Evolutionary conservation across 1,140 invertebrate genomes (phyloP), one percentile per base, ranked within the genome.

Genomic region (Paralvinella palmiformis): DNA sequence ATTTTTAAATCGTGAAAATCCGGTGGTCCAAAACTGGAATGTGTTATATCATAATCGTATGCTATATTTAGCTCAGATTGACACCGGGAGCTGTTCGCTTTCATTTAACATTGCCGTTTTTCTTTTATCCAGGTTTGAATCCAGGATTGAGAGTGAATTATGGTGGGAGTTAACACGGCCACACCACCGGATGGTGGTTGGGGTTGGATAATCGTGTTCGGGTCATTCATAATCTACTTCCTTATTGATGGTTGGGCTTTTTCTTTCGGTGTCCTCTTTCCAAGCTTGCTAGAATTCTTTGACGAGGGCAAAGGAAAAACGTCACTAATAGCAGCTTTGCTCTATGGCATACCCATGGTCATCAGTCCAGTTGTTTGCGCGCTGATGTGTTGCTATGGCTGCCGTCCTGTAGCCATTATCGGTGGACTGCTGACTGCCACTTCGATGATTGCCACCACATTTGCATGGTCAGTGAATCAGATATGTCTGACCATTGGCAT

Each of bases 291-390:
- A 37, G 80, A 75, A 15, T 87, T 88, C 74, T 96, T 91, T 75
- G 85, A 85, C 35, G 89, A 90, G 74, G 88, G 89, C 24, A 90
- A 90, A 75, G 91, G 90, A 58, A 91, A 87, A 64, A 89, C 88
- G 2, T 90, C 92, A 10, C 35, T 61, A 24, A 59, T 66, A 13
- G 37, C 24, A 5, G 59, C 64, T 15, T 41, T 66, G 48, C 59
- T 66, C 2, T 66, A 66, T 57, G 64, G 59, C 3, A 20, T 66
- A 31, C 64, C 64, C 3, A 35, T 66, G 36, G 31, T 66, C 22
- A 22, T 66, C 13, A 66, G 94, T 67, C 94, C 94, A 0, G 88
- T 97, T 73, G 92, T 93, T 0, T 93, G 91, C 64, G 90, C 89
- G 1, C 79, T 94, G 60, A 78, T 82, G 5, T 90, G 90, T 73